Evolutionary conservation across 1,140 invertebrate species (phyloP).

Genomic region (Zaprionus tsacasi): DNA sequence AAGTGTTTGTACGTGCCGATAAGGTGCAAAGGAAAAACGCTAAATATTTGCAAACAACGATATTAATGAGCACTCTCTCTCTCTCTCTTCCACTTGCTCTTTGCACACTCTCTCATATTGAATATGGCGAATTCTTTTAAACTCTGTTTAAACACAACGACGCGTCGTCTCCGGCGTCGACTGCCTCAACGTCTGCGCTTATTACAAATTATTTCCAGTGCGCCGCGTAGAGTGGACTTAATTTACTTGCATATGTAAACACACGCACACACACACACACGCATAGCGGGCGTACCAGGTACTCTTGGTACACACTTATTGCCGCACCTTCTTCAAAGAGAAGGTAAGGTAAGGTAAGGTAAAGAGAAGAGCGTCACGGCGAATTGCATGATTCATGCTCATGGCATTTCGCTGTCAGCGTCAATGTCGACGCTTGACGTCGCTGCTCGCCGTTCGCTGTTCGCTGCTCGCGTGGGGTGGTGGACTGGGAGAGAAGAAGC

Average conservation of each 20-base stretch:
- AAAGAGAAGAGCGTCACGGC: conserved; percentile 37
- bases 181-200: conserved; percentile 57
- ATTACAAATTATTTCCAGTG: conserved; percentile 52
- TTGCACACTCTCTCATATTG: not conserved
- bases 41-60: conserved; percentile 66
- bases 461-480: conserved; percentile 16
- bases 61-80: conserved; percentile 32
- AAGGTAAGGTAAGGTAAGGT: conserved; percentile 20
- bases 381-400: conserved; percentile 68
- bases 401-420: conserved; percentile 57
- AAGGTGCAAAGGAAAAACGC: conserved; percentile 49
- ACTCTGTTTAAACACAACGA: conserved; percentile 22
- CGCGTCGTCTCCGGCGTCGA: conserved; percentile 5
- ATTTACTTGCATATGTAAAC: conserved; percentile 45
- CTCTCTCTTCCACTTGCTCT: conserved; percentile 15
- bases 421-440: conserved; percentile 24
- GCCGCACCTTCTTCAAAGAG: conserved; percentile 51
- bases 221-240: conserved; percentile 30
- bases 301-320: conserved; percentile 34
- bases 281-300: not conserved
- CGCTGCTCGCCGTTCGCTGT: conserved; percentile 10
- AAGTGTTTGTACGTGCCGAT: conserved; percentile 52
- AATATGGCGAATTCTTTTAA: conserved; percentile 26
- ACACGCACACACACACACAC: not conserved
- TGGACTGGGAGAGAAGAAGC: not conserved